phyloP scores from a whole-genome alignment of 2,113 vertebrate species.

The Cochlearius cochlearius region DNA sequence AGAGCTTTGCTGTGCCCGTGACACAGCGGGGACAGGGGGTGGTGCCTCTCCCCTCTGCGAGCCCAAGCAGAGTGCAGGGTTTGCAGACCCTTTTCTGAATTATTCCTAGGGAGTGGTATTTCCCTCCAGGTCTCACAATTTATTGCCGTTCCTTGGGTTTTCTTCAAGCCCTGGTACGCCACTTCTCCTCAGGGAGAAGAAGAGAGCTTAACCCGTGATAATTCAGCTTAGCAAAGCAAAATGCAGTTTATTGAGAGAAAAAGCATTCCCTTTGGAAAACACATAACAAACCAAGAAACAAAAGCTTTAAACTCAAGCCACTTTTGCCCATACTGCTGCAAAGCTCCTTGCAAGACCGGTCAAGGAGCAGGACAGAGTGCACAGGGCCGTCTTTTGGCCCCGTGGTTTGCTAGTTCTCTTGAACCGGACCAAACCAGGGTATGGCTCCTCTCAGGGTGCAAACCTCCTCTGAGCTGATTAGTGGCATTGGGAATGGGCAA shows the following conservation, averaged over 20 bases:
- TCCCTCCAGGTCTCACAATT: not conserved
- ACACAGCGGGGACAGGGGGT: accelerated
- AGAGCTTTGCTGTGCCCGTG: not conserved
- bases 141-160: not conserved
- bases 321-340: not conserved
- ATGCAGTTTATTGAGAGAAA: not conserved
- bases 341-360: not conserved
- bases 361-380: not conserved
- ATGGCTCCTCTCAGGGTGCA: not conserved
- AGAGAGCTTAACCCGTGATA: not conserved
- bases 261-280: not conserved
- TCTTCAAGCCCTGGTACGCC: not conserved
- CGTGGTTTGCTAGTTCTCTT: not conserved
- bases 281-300: not conserved
- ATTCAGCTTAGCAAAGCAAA: not conserved
- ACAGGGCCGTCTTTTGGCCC: not conserved
- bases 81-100: not conserved
- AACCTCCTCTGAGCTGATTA: not conserved
- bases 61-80: not conserved
- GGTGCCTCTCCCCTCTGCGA: not conserved
- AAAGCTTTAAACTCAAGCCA: not conserved
- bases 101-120: not conserved
- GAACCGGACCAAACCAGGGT: not conserved
- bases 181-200: not conserved
- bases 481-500: not conserved